Evolutionary conservation across 1,140 invertebrate genomes (phyloP), one percentile per base, ranked within the genome.

Genomic region (Elysia chlorotica): DNA sequence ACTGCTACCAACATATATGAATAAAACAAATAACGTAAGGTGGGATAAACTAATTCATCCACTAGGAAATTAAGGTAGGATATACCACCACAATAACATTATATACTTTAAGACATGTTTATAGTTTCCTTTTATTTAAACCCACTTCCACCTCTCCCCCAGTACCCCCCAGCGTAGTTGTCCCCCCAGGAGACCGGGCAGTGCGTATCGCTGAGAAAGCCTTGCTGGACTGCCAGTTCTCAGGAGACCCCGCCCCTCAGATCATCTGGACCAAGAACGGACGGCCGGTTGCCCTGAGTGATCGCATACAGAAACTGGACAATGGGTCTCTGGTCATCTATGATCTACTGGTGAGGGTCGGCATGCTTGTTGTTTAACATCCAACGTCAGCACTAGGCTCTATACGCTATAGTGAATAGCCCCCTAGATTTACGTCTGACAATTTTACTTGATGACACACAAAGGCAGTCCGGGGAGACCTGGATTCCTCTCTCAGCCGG

Each of bases 261-360:
- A 87, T 89, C 31, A 74, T 82, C 5, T 89, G 88, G 88, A 85
- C 82, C 19, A 88, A 88, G 74, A 84, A 89, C 81, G 84, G 83
- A 17, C 78, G 81, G 3, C 76, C 78, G 2, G 77, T 87, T 0
- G 56, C 75, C 48, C 75, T 82, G 0, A 80, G 73, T 36, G 71
- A 83, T 38, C 74, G 85, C 36, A 82, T 87, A 28, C 74, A 81
- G 30, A 75, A 82, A 53, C 78, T 87, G 4, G 31, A n/a, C 23
- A 87, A 87, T 79, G 85, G 85, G 3, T 87, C 86, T 19, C 80
- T 87, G 1, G 80, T 87, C 31, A 87, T 87, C 48, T 86, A 83
- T 65, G 71, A 87, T 53, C 82, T 85, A 1, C 80, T 79, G 23
- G 86, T 87, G n/a, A n/a, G n/a, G n/a, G n/a, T n/a, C n/a, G n/a